Evolutionary conservation across 2,113 vertebrate species (phyloP), one percentile per base, ranked within the genome.

Genomic region (Physeter macrocephalus): DNA sequence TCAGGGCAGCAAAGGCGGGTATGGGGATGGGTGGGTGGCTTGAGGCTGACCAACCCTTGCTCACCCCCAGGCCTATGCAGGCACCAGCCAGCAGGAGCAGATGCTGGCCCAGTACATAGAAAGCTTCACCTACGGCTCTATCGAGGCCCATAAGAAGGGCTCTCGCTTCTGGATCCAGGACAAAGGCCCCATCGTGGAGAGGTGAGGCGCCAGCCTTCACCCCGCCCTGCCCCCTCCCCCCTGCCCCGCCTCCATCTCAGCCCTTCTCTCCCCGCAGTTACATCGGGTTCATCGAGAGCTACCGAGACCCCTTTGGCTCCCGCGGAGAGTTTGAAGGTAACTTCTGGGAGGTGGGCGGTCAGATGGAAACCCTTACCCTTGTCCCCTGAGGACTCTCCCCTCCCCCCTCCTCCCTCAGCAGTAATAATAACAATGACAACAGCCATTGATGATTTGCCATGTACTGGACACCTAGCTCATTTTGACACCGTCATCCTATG

Each of bases 211-310:
- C 43, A 2, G 23, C 88, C 86, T 84, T 27, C 29, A 0, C 67
- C 69, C 29, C 0, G 0, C 31, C 36, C 8, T 6, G 4, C 14
- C 6, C 1, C 27, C 69, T 61, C 88, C 61, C 20, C 34, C 54
- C 72, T 0, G 0, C 74, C 54, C 49, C 46, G 13, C 52, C 36
- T 90, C 64, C 89, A 97, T 54, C 78, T 71, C 52, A 41, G 49
- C 86, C 43, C 67, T 95, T 97, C 67, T 97, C 78, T 97, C 71
- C 81, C 57, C 97, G n/a, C 43, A 99, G 99, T 97, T 99, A 99
- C 96, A 99, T 99, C 69, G 99, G 99, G 17, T 99, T 99, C 96
- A 99, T 99, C 34, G 99, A 99, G 98, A 99, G 99, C 98, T 99
- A 99, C 98, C 98, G 99, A 88, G 99, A 99, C 95, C 99, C 99